Percentiles rank a stretch among this genome's conserved stretches.
Conservation (phyloP, 2,888 invertebrate genomes). For the Metalampra italica region DNA sequence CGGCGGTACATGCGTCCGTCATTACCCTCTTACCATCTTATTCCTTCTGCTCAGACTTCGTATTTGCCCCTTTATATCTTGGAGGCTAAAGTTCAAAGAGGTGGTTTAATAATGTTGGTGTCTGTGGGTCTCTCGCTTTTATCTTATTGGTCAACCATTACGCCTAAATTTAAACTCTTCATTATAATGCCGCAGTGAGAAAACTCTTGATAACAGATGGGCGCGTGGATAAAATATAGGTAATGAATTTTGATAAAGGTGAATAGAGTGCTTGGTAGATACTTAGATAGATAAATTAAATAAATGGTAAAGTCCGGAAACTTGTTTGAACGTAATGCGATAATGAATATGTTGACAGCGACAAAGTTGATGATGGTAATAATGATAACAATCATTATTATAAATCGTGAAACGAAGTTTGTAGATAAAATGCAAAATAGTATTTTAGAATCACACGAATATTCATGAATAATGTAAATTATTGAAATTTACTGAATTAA, state of each 20-base stretch:
- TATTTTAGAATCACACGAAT: neutral
- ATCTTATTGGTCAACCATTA: conserved; percentile 78
- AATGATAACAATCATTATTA: conserved; percentile 34
- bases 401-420: conserved; percentile 11
- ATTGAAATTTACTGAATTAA: too few relatives aligned
- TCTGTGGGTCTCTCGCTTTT: conserved; percentile 69
- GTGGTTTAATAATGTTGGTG: conserved; percentile 29
- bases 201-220: conserved; percentile 66
- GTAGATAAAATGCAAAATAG: conserved; percentile 4
- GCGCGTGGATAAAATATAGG: conserved; percentile 67
- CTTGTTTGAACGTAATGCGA: conserved; percentile 37
- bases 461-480: neutral
- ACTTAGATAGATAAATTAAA: conserved; percentile 34
- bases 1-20: conserved; percentile 73
- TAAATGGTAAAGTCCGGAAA: conserved; percentile 32
- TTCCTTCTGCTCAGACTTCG: conserved; percentile 12
- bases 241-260: conserved; percentile 71
- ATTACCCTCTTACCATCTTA: conserved; percentile 57
- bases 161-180: conserved; percentile 78
- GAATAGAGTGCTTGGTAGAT: conserved; percentile 35
- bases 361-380: conserved; percentile 36
- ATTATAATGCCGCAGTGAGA: conserved; percentile 74
- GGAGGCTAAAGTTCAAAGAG: conserved; percentile 20
- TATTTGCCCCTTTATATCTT: conserved; percentile 33
- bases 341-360: conserved; percentile 41